phyloP scores from a whole-genome alignment of 1,140 invertebrate species.

The Eupeodes corollae region DNA sequence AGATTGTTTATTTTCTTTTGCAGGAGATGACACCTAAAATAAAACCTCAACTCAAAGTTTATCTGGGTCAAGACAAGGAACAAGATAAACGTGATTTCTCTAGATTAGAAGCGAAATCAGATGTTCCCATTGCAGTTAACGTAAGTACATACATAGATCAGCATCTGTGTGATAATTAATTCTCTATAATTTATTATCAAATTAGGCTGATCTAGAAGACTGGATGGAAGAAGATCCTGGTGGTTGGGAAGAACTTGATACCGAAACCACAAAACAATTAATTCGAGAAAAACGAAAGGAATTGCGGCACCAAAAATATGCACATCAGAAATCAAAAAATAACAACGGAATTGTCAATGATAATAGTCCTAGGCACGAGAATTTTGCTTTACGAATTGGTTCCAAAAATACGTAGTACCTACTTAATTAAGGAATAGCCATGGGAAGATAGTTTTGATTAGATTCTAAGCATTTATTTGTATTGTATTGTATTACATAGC shows the following conservation, averaged over 20 bases:
- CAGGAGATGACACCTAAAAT: constrained; percentile 35
- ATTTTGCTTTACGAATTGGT: neutral
- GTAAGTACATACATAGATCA: constrained; percentile 16
- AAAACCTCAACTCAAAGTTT: constrained; percentile 30
- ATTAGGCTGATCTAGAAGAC: constrained; percentile 36
- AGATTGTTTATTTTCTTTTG: neutral
- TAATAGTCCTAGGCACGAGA: constrained; percentile 1
- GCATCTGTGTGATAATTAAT: too few relatives aligned
- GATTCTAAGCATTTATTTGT: too few relatives aligned
- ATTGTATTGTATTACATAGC: too few relatives aligned
- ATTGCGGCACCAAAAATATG: constrained; percentile 20
- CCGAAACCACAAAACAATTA: constrained; percentile 32
- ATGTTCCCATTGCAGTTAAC: constrained; percentile 28
- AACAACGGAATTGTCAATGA: constrained; percentile 1
- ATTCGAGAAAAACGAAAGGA: constrained; percentile 34
- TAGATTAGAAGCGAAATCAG: constrained; percentile 25
- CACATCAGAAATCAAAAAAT: constrained; percentile 14
- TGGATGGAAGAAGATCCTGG: constrained; percentile 32
- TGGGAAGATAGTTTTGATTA: too few relatives aligned
- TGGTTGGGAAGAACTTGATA: constrained; percentile 36
- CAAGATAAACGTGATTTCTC: constrained; percentile 19
- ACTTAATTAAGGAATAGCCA: too few relatives aligned
- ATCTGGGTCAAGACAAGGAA: constrained; percentile 12
- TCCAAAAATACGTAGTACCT: too few relatives aligned
- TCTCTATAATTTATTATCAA: too few relatives aligned